Base-by-base conservation (phyloP, 2,888 invertebrate genomes). In the Drosophila emarginata region DNA sequence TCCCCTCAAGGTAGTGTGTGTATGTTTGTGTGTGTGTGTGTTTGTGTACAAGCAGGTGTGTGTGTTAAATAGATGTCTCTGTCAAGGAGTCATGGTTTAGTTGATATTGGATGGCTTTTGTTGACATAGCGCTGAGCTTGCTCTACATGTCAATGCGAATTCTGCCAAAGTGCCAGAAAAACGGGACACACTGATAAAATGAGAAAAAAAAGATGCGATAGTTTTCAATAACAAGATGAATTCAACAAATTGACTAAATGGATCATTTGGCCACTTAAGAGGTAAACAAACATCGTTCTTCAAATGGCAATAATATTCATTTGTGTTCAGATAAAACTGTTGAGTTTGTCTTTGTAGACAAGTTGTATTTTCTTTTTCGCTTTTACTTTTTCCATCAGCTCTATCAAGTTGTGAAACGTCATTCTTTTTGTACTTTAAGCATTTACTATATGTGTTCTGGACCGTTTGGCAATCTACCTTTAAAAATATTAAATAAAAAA, bases 91-190 rank as follows among this genome's bases (percentile, higher is more conserved):
- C 53, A 40, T 71, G 56, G 62, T 62, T 64, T 56, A 60, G 70
- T 69, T 60, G 64, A 64, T 71, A 71, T 69, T 69, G 70, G 64
- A 61, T 74, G 67, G 60, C 78, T 73, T 79, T 74, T 84, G 86
- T 78, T 83, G 83, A 78, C 83, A 86, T 79, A 80, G 83, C 86
- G 83, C 86, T 69, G 79, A 72, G 75, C 75, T 78, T 79, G 78
- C 76, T 86, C 76, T 68, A 65, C 72, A 70, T 80, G 74, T 83
- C 75, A 78, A 68, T 78, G 64, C 60, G 70, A 79, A 80, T 79
- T 28, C 15, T 28, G 14, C 28, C 15, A 53, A 5, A 53, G 32
- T 15, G 51, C n/a, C 51, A 52, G 14, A 45, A 18, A 21, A 21
- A 45, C 15, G 14, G 3, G 26, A 52, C 26, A 6, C n/a, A n/a